These are phyloP conservation scores for Agonopterix alstromeriana DNA, from an alignment of 2,888 invertebrate genomes.

Conservation along the genomic window DNA sequence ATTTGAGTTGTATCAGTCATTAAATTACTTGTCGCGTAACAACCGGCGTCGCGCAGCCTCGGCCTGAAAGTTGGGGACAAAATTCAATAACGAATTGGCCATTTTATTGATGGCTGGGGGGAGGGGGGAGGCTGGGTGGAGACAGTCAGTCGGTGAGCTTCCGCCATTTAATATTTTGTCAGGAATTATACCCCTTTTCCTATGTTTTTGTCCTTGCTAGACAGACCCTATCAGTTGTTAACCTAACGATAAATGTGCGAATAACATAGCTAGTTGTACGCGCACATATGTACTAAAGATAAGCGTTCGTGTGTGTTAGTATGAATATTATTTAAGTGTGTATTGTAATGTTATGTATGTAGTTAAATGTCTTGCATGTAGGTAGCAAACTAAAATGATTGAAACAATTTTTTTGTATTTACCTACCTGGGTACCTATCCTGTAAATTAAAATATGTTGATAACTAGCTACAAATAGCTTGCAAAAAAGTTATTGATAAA, in stretches of 20 bases:
- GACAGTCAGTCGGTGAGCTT: slow-evolving; percentile 64
- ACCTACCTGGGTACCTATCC: no score
- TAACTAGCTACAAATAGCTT: no score
- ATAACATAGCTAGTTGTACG: slow-evolving; percentile 15
- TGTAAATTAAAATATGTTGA: no score
- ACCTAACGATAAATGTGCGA: slow-evolving; percentile 10
- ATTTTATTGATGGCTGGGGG: slow-evolving; percentile 76
- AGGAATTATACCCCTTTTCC: slow-evolving; percentile 33
- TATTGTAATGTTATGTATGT: not conserved
- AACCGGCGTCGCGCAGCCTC: slow-evolving; percentile 72
- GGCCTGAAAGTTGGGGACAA: slow-evolving; percentile 63
- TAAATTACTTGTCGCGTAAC: slow-evolving; percentile 59
- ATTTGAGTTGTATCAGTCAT: slow-evolving; percentile 50
- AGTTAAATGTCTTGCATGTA: not conserved
- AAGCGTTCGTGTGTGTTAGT: slow-evolving; percentile 14
- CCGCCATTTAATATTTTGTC: slow-evolving; percentile 63
- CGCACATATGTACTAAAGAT: slow-evolving; percentile 26
- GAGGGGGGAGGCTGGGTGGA: slow-evolving; percentile 73
- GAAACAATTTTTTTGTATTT: no score
- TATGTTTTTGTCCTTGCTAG: slow-evolving; percentile 34
- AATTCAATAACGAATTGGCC: slow-evolving; percentile 77
- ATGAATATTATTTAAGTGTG: not conserved
- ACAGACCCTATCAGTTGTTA: slow-evolving; percentile 16
- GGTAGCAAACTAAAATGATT: no score
- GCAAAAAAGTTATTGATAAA: no score